These are phyloP conservation scores for Luperina testacea DNA, from an alignment of 2,888 invertebrate genomes.

Conservation along the genomic window DNA sequence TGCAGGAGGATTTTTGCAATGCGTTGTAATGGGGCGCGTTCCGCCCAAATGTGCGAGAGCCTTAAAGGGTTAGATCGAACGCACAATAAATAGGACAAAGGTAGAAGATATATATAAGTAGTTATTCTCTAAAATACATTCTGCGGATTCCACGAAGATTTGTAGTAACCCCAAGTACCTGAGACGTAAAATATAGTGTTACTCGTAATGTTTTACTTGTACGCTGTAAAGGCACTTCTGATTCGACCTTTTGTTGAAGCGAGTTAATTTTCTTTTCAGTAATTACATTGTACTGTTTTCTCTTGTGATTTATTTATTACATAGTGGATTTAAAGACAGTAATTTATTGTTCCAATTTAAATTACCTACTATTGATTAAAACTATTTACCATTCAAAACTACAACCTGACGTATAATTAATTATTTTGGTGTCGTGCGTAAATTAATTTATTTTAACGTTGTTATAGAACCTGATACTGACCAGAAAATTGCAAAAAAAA, in stretches of 20 bases:
- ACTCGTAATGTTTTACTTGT: constrained; percentile 39
- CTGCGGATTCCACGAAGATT: constrained; percentile 49
- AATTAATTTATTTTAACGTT: neutral
- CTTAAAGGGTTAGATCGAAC: constrained; percentile 13
- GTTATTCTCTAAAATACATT: constrained; percentile 57
- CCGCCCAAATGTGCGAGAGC: neutral
- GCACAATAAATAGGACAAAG: constrained; percentile 38
- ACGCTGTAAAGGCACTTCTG: constrained; percentile 17
- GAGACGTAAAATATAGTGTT: constrained; percentile 45
- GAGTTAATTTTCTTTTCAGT: constrained; percentile 27
- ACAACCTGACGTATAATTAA: neutral
- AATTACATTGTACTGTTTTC: constrained; percentile 11
- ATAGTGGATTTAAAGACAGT: neutral
- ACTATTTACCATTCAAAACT: neutral
- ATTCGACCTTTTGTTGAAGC: constrained; percentile 16
- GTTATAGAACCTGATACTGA: neutral
- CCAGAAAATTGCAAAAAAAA: neutral
- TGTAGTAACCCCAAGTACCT: constrained; percentile 49
- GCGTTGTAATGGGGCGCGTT: neutral
- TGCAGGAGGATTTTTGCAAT: too few species aligned
- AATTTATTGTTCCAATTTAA: neutral
- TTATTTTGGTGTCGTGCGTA: neutral
- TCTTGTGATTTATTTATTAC: neutral
- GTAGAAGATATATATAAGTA: constrained; percentile 46
- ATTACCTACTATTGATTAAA: neutral